phyloP scores from a whole-genome alignment of 2,113 vertebrate genomes.

The Cisticola juncidis region DNA sequence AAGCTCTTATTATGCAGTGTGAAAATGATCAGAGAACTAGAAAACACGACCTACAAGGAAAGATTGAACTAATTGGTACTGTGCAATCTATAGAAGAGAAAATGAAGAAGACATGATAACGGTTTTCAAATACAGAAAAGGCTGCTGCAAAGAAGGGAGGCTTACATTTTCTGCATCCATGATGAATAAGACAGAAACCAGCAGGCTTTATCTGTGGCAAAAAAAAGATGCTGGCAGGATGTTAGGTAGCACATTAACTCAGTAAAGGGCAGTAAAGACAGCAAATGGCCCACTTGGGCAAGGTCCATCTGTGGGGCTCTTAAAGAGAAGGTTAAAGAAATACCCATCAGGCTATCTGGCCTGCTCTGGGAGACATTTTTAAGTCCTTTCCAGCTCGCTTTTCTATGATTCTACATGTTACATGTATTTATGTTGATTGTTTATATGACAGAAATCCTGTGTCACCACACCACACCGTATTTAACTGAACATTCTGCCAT shows the following conservation, averaged over 20 bases:
- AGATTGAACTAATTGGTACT: constrained; percentile 44
- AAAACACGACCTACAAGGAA: background rate
- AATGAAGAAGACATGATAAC: background rate
- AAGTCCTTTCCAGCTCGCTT: background rate
- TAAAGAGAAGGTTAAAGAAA: background rate
- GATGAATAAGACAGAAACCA: background rate
- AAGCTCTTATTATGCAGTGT: constrained; percentile 8
- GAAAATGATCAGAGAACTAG: constrained; percentile 39
- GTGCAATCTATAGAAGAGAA: background rate
- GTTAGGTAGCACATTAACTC: background rate
- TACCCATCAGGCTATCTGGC: background rate
- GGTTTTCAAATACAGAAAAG: constrained; percentile 27
- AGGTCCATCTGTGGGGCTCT: background rate
- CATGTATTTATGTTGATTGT: background rate
- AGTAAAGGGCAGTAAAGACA: background rate
- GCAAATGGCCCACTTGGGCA: background rate
- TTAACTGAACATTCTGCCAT: background rate
- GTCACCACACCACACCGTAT: background rate
- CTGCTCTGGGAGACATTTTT: background rate
- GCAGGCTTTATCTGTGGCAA: background rate
- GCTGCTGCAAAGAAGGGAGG: background rate
- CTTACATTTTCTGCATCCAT: background rate
- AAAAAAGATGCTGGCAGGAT: background rate
- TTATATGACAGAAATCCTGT: background rate
- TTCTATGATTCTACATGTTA: background rate